A percentile compares a stretch with the other conserved stretches of the same genome.
Evolutionary conservation across 2,797 vertebrate species (phyloP).

Genomic region (Crocidura indochinensis): DNA sequence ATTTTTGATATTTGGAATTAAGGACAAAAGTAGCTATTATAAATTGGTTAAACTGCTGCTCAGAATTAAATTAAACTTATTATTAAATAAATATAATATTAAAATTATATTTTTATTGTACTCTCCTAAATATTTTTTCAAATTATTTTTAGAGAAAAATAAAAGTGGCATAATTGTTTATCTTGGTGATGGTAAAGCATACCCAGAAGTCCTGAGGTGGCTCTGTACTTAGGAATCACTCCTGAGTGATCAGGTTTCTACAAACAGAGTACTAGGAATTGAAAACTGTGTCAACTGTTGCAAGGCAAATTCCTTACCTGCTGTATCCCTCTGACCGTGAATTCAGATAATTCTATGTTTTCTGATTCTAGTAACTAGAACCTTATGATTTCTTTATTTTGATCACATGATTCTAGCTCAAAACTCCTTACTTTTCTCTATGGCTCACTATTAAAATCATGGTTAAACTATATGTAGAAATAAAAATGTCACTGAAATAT

Average conservation of each 20-base stretch:
- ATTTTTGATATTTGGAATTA: conserved; percentile 26
- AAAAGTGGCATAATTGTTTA: no score
- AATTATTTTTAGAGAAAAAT: conserved; percentile 50
- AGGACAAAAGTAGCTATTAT: not conserved
- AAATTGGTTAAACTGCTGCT: conserved; percentile 2
- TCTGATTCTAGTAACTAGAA: not conserved
- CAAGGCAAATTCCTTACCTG: no score
- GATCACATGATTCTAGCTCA: not conserved
- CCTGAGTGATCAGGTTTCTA: no score
- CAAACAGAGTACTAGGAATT: no score
- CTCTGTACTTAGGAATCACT: no score
- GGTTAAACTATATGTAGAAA: conserved; percentile 9
- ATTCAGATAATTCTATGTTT: not conserved
- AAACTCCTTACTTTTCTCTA: conserved; percentile 28
- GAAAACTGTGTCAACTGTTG: no score
- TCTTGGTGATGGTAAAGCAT: no score
- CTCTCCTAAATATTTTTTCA: not conserved
- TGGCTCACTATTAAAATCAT: not conserved
- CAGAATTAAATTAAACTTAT: not conserved
- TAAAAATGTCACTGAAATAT: conserved; percentile 35
- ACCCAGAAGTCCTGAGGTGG: no score
- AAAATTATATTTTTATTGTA: not conserved
- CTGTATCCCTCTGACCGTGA: not conserved
- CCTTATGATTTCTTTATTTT: not conserved
- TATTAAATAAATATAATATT: no score